Percentiles rank a stretch among this genome's conserved stretches.
phyloP scores from a whole-genome alignment of 2,797 vertebrate species.

The Argyrosomus regius region DNA sequence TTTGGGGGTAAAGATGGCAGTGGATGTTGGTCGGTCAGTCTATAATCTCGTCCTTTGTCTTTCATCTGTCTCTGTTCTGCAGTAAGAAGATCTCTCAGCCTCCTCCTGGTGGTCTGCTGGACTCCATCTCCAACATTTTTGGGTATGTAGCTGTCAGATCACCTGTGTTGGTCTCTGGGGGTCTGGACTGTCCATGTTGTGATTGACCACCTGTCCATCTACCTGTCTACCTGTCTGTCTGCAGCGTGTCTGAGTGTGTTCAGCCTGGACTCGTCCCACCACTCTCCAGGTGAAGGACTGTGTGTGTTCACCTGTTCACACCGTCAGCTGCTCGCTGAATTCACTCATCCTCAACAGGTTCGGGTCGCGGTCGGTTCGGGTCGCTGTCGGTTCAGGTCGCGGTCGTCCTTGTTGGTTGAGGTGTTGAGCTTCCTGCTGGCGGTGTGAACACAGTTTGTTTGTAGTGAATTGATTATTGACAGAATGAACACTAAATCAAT shows the following conservation, averaged over 20 bases:
- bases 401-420: no score
- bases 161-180: neutral
- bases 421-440: no score
- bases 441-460: no score
- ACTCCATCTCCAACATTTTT: conserved; percentile 99
- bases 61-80: conserved; percentile 14
- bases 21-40: no score
- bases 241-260: conserved; percentile 92
- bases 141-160: conserved; percentile 86
- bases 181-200: conserved; percentile 9
- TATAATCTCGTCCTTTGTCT: no score
- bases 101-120: conserved; percentile 92
- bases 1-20: no score
- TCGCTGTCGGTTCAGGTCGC: no score
- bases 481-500: no score
- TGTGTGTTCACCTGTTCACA: conserved; percentile 27
- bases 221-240: conserved; percentile 51
- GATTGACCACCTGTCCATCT: conserved; percentile 5
- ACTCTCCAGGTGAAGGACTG: conserved; percentile 88
- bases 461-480: no score
- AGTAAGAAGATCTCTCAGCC: conserved; percentile 93
- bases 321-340: neutral
- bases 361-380: no score
- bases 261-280: conserved; percentile 90
- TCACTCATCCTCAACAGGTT: no score